A percentile compares a stretch with the other conserved stretches of the same genome.
Evolutionary conservation across 2,797 vertebrate genomes (phyloP).

Genomic region (Paramormyrops hopkinsi): DNA sequence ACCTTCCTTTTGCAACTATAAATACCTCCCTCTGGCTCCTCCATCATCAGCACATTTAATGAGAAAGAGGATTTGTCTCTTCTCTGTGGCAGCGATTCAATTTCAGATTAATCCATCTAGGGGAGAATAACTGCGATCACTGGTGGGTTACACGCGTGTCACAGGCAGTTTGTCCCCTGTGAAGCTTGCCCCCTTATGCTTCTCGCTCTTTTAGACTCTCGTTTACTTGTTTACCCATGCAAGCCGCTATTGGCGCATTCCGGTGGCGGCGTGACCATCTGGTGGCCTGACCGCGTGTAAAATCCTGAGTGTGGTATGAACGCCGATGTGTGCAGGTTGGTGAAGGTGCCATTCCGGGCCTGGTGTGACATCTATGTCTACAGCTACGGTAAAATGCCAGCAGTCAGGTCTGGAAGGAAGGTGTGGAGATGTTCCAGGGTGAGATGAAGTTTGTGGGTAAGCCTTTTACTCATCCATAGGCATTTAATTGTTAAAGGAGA

Average conservation of each 20-base stretch:
- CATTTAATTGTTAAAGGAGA: background rate
- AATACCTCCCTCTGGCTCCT: background rate
- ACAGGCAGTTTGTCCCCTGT: background rate
- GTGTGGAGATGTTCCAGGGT: background rate
- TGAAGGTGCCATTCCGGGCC: background rate
- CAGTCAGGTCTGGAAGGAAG: background rate
- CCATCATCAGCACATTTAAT: conserved; percentile 4
- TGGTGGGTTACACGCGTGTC: background rate
- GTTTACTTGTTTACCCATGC: background rate
- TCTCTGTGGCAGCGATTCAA: background rate
- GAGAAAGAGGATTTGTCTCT: conserved; percentile 9
- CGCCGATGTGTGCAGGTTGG: background rate
- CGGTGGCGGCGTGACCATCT: background rate
- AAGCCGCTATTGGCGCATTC: background rate
- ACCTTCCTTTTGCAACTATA: conserved; percentile 9
- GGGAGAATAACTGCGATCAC: background rate
- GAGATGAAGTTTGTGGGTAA: background rate
- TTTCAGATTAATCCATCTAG: conserved; percentile 9
- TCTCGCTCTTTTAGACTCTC: background rate
- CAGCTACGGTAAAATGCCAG: background rate
- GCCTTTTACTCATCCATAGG: background rate
- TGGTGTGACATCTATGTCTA: background rate
- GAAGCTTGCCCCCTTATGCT: background rate
- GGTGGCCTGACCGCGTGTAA: background rate
- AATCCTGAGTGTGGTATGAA: background rate